Base-by-base conservation (phyloP, 2,113 vertebrate genomes). In the Bagarius yarrelli region DNA sequence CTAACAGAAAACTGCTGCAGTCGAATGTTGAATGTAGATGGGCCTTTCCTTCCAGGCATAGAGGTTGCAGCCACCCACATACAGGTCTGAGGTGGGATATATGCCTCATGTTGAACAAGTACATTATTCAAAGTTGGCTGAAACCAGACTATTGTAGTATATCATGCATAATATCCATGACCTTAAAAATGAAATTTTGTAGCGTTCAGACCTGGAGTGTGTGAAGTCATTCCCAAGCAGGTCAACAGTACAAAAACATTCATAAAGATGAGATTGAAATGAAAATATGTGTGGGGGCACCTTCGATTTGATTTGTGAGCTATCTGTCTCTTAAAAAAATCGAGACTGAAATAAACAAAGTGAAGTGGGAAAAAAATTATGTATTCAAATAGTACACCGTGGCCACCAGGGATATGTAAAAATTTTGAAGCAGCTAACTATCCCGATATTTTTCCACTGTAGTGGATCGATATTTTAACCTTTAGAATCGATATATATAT, bases 341-440 rank as follows among this genome's bases (percentile, higher is more conserved):
- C 78, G 63, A 21, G 30, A 50, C 70, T 55, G 30, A 27, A 55
- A 73, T 55, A 73, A 73, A 73, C 70, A 73, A 72, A 53, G 69
- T 32, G 19, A 47, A 71, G 44, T 71, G 44, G 14, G 27, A 18
- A 61, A 67, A 60, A 30, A 57, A 53, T 36, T 61, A 5, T 19
- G 23, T 66, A 55, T 19, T 8, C 44, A 77, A 80, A 86, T 88
- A 89, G 88, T 89, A 91, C 64, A 84, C 84, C 80, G 85, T 87
- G 87, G 87, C 86, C 44, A 47, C 44, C 11, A 47, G 9, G 44
- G 44, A 4, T 47, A 47, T 40, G 36, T n/a, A 40, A 47, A 47
- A 9, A 47, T 47, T 8, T 47, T 8, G 11, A 47, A 8, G 11
- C 44, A 11, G 5, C 44, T 47, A 47, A 47, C 44, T 47, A 47